Base-by-base conservation (phyloP, 2,888 invertebrate genomes). In the Hydrotaea cyrtoneurina region DNA sequence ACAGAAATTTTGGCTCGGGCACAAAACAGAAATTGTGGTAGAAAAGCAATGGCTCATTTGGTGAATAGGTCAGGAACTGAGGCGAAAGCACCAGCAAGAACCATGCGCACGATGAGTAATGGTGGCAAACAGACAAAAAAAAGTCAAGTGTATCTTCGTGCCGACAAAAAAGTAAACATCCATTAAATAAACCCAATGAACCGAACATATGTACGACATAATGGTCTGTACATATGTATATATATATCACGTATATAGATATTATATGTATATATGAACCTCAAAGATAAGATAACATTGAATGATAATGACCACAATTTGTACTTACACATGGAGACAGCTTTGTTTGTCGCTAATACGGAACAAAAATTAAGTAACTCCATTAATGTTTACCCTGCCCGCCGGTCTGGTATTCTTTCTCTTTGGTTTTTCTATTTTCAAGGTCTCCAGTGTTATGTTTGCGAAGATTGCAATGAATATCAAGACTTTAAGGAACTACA, bases 391-490 rank as follows among this genome's bases (percentile, higher is more conserved):
- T 50, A n/a, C n/a, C n/a, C n/a, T 50, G n/a, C n/a, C 43, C 43
- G 15, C 10, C 13, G n/a, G n/a, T 43, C 10, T 43, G 13, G 13
- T 43, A 7, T 43, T 13, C 10, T 13, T 43, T 43, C 15, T 43
- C 7, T 43, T 2, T 11, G n/a, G n/a, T n/a, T n/a, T 2, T 50
- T 50, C 13, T n/a, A n/a, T 11, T 71, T 76, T 77, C 59, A 82
- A 88, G 89, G 86, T 11, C 81, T 91, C 36, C 89, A 90, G 31
- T 91, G 90, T 66, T 90, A 89, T 71, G 87, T 87, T 26, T 91
- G 90, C 66, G 88, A 89, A 55, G 87, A 91, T 50, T 91, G 90
- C 77, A 85, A 73, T 39, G 84, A 82, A 50, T 77, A 64, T 21
- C 82, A 86, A 55, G 86, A 86, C 31, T 84, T 83, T 31, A 79